Evolutionary conservation across 2,797 vertebrate genomes (phyloP), one percentile per base, ranked within the genome.

Genomic region (Nothura maculosa): DNA sequence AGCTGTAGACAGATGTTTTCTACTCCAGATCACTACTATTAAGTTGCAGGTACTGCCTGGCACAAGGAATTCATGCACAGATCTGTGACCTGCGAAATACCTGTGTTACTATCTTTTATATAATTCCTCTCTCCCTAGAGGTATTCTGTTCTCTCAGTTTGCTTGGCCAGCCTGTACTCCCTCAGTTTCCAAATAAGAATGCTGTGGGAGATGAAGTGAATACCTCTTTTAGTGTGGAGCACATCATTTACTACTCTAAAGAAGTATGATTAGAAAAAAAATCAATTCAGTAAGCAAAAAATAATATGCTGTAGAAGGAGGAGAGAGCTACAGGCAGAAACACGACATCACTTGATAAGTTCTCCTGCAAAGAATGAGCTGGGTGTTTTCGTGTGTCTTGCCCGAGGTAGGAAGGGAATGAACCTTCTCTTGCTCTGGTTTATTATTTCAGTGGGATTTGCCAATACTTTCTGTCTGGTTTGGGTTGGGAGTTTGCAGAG

Each of bases 1-100:
- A 97, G 91, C 70, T 79, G 36, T 47, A 93, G 64, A 75, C 95
- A 96, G 85, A 80, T 94, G 88, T 96, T 97, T 97, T 92, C 68
- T 85, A 77, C 79, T 92, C 76, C 87, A 95, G 78, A 85, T 88
- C 87, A 79, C 81, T 85, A 25, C 58, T 89, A 64, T 81, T 93
- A 88, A 96, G 73, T 80, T 73, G 24, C 61, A 89, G 34, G 82
- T 90, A 86, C 92, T 96, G 85, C 76, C 79, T 90, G 78, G 52
- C 78, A 92, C 82, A 34, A 81, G 92, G 68, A 27, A 81, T 88
- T 68, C 90, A 92, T 87, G 62, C 67, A 75, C 72, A 92, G 90
- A 96, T 90, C 72, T 94, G 80, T 81, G 91, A 81, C 90, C 83
- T 89, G 84, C 85, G 86, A 93, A 95, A 87, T 77, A 25, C 24